Percentiles rank a stretch among this genome's conserved stretches.
phyloP scores from a whole-genome alignment of 2,797 vertebrate species.

The Onychomys arenicola region DNA sequence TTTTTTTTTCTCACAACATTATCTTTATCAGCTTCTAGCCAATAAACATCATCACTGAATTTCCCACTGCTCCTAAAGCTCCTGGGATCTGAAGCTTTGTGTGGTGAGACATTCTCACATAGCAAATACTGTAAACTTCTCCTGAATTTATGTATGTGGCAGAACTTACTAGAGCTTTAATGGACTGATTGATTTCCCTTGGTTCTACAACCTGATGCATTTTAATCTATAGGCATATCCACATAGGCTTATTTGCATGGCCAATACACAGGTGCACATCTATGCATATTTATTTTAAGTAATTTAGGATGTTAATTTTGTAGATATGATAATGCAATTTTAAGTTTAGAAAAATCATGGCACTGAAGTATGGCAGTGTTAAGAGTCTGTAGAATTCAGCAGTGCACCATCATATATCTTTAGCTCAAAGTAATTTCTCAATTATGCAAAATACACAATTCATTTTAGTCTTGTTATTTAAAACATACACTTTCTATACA shows the following conservation, averaged over 20 bases:
- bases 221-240: slow-evolving; percentile 71
- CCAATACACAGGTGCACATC: slow-evolving; percentile 73
- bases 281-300: slow-evolving; percentile 79
- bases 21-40: not conserved
- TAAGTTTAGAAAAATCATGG: slow-evolving; percentile 69
- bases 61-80: not conserved
- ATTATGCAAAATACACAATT: not conserved
- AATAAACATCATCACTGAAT: not conserved
- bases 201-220: slow-evolving; percentile 60
- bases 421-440: slow-evolving; percentile 8
- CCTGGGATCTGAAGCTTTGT: not conserved
- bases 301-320: slow-evolving; percentile 78
- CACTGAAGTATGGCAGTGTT: not conserved
- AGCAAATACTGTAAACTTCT: not conserved
- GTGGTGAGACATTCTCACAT: not conserved
- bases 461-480: slow-evolving; percentile 48
- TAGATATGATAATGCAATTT: slow-evolving; percentile 79
- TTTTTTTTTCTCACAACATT: not conserved
- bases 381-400: not conserved
- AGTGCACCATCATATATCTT: not conserved
- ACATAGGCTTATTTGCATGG: slow-evolving; percentile 71
- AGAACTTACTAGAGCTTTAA: slow-evolving; percentile 71
- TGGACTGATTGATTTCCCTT: slow-evolving; percentile 73
- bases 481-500: not conserved
- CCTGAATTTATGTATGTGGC: not conserved